Percentiles rank a stretch among this genome's conserved stretches.
phyloP scores from a whole-genome alignment of 35 echinoderm and acorn worm genomes.

The Patiria miniata region DNA sequence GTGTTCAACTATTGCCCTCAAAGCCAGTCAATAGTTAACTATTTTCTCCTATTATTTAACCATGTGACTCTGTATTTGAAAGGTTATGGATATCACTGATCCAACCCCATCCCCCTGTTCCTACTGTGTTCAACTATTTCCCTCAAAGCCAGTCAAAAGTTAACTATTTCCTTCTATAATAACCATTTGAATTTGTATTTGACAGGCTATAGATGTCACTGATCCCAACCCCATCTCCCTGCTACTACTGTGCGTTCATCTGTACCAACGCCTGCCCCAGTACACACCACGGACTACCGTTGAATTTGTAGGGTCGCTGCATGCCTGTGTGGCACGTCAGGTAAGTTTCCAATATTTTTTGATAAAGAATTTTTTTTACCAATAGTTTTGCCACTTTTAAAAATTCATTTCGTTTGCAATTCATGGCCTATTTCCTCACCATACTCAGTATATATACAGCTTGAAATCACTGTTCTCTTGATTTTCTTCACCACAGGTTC shows the following conservation, averaged over 20 bases:
- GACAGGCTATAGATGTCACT: conserved; percentile 96
- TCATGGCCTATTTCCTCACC: no score
- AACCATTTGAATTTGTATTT: background rate
- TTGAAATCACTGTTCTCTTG: no score
- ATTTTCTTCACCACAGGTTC: conserved; percentile 60
- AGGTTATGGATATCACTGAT: no score
- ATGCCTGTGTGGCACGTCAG: conserved; percentile 70
- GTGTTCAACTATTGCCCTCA: background rate
- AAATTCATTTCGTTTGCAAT: no score
- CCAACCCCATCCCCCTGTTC: no score
- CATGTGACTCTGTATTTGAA: background rate
- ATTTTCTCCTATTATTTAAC: background rate
- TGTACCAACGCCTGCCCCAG: conserved; percentile 92
- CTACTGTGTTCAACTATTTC: background rate
- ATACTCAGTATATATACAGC: background rate
- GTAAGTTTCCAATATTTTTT: conserved; percentile 10
- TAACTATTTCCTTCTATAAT: background rate
- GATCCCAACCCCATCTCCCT: conserved; percentile 95
- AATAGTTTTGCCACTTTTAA: no score
- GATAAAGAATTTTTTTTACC: background rate
- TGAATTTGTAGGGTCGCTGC: conserved; percentile 77
- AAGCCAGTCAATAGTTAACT: background rate
- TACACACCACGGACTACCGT: conserved; percentile 87
- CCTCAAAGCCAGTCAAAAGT: background rate
- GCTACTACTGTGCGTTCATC: conserved; percentile 85